Conservation (phyloP, 2,888 invertebrate genomes). For the Conistra vaccinii region DNA sequence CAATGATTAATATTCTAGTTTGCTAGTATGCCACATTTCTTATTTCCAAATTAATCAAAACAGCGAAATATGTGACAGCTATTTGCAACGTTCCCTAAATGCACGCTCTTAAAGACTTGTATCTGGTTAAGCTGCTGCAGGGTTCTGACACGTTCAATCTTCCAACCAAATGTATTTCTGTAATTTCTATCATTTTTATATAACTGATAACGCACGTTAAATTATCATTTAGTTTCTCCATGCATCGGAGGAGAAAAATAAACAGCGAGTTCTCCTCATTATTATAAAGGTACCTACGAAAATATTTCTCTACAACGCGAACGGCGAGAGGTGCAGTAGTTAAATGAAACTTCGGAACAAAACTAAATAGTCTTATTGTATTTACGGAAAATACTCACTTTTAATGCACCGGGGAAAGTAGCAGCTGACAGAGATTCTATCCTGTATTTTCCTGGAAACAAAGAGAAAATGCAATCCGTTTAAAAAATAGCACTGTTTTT, state of each 20-base stretch:
- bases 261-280: background rate
- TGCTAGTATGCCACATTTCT: no score
- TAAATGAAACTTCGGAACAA: conserved; percentile 33
- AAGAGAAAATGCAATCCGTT: conserved; percentile 36
- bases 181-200: background rate
- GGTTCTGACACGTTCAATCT: no score
- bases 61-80: no score
- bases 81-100: no score
- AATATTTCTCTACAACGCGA: conserved; percentile 8
- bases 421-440: conserved; percentile 90
- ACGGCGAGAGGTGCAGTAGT: conserved; percentile 11
- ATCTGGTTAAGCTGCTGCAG: no score
- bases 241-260: background rate
- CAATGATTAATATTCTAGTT: no score
- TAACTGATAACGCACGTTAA: background rate
- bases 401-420: conserved; percentile 90
- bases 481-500: conserved; percentile 24
- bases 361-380: conserved; percentile 44
- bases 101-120: background rate
- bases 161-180: background rate
- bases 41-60: no score
- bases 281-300: background rate
- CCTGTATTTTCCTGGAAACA: conserved; percentile 89
- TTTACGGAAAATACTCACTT: conserved; percentile 82
- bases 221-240: background rate